Evolutionary conservation across 2,113 vertebrate genomes (phyloP).

Genomic region (Acanthisitta chloris): DNA sequence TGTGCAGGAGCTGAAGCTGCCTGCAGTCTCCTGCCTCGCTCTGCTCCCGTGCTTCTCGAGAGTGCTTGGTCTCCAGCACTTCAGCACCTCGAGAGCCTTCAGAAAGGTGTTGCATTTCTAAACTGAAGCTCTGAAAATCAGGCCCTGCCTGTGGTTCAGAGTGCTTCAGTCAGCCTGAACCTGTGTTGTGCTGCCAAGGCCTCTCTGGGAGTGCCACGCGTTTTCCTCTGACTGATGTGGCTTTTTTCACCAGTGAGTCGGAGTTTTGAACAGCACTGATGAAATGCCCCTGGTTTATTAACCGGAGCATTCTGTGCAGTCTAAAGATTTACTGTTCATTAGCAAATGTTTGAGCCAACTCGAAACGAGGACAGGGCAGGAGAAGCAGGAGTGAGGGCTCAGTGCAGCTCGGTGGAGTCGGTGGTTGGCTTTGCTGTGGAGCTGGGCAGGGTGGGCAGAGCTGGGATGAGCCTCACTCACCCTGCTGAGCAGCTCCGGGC

Average conservation of each 20-base stretch:
- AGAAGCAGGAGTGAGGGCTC: background rate
- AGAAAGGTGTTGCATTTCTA: background rate
- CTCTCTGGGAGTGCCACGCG: background rate
- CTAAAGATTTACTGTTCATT: conserved; percentile 45
- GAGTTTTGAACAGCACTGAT: conserved; percentile 18
- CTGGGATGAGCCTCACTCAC: fast-evolving
- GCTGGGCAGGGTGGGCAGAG: background rate
- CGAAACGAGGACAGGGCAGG: background rate
- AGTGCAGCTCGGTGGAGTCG: no score
- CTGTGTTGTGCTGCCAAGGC: background rate
- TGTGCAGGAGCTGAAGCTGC: background rate
- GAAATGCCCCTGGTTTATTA: conserved; percentile 6
- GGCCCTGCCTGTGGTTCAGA: background rate
- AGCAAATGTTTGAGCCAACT: background rate
- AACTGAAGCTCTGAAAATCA: background rate
- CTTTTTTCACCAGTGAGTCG: background rate
- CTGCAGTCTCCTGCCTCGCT: background rate
- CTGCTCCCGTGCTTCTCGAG: background rate
- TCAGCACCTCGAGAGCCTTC: background rate
- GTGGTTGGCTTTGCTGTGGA: background rate
- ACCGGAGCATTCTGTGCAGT: background rate
- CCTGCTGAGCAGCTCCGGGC: background rate
- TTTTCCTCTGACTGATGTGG: background rate
- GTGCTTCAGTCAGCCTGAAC: background rate
- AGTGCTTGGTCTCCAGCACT: no score